Evolutionary conservation across 2,797 vertebrate genomes (phyloP).

Genomic region (Dendrocincla fuliginosa): DNA sequence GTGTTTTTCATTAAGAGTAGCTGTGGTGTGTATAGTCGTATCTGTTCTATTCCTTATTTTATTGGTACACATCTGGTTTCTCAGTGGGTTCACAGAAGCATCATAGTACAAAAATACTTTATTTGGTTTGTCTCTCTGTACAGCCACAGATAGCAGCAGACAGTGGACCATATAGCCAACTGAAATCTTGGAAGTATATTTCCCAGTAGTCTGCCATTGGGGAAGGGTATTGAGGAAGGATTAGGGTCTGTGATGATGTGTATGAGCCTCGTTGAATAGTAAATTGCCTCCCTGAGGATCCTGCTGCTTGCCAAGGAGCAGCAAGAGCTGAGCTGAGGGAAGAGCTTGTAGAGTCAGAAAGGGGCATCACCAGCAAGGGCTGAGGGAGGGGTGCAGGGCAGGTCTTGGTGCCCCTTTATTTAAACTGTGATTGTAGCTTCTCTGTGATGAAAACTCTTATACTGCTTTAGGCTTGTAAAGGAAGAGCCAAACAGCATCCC

Average conservation of each 20-base stretch:
- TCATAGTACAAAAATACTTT: background rate
- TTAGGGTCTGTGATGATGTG: background rate
- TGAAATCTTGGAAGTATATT: background rate
- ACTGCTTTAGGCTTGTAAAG: background rate
- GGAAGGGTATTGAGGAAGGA: background rate
- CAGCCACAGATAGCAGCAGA: background rate
- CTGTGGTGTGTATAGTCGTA: background rate
- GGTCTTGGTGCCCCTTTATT: background rate
- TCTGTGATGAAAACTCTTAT: rapidly evolving
- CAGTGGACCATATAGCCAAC: background rate
- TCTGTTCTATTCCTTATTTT: background rate
- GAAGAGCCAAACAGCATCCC: background rate
- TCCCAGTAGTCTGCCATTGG: rapidly evolving
- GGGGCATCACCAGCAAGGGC: background rate
- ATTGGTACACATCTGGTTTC: background rate
- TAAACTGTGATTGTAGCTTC: background rate
- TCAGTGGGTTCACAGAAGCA: background rate
- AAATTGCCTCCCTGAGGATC: background rate
- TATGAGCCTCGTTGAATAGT: rapidly evolving
- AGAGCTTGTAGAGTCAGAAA: too few relatives aligned
- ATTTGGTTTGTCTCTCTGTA: background rate
- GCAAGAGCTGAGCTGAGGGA: rapidly evolving
- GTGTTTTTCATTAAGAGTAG: background rate
- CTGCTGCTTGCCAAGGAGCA: background rate
- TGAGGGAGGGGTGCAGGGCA: background rate